A percentile compares a stretch with the other conserved stretches of the same genome.
These are phyloP conservation scores for Clarias macrocephalus DNA, from an alignment of 2,113 vertebrate genomes.

Conservation along the genomic window DNA sequence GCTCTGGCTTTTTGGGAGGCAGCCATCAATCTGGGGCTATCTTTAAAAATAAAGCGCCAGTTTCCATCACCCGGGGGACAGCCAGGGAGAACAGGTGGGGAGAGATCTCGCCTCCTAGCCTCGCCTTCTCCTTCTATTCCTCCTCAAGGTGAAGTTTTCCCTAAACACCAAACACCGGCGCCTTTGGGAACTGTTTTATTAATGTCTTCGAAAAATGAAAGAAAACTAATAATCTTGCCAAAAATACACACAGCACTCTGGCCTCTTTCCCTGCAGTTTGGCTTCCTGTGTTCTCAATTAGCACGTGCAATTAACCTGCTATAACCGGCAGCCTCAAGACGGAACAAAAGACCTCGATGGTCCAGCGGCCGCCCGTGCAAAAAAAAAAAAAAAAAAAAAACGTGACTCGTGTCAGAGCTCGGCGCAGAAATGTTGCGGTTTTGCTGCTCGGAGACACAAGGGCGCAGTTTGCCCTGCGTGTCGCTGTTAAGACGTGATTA, in stretches of 20 bases:
- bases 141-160: conserved; percentile 73
- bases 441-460: neutral
- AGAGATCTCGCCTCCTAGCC: conserved; percentile 54
- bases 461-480: neutral
- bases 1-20: conserved; percentile 70
- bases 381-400: too few species aligned
- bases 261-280: conserved; percentile 69
- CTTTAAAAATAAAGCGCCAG: conserved; percentile 73
- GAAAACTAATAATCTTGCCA: conserved; percentile 69
- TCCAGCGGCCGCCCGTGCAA: conserved; percentile 34
- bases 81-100: conserved; percentile 61
- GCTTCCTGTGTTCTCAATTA: conserved; percentile 73
- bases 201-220: conserved; percentile 69
- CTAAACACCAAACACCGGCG: conserved; percentile 15
- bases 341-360: conserved; percentile 15
- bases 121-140: conserved; percentile 39
- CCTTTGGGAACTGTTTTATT: conserved; percentile 68
- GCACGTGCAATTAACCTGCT: conserved; percentile 76
- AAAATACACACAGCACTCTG: conserved; percentile 70
- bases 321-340: conserved; percentile 62
- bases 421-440: neutral
- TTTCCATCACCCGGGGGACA: conserved; percentile 75
- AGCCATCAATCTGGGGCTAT: conserved; percentile 78
- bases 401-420: conserved; percentile 3
- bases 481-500: conserved; percentile 39